Conservation (phyloP, 2,888 invertebrate genomes). For the Andrena chrysosceles region DNA sequence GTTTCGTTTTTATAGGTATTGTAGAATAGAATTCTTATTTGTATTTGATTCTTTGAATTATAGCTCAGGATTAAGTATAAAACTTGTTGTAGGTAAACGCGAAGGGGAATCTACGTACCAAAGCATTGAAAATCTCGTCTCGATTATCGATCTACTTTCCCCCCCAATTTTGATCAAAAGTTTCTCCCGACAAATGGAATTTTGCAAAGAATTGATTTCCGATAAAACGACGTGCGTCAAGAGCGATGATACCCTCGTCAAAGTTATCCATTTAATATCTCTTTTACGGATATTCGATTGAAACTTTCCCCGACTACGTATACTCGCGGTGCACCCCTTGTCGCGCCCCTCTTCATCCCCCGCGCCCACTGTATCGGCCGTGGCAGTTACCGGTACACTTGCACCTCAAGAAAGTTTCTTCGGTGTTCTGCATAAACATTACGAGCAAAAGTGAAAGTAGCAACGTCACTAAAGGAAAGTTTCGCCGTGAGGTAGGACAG, state of each 20-base stretch:
- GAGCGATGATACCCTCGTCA: conserved; percentile 37
- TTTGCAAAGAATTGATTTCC: conserved; percentile 24
- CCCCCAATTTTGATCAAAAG: neutral
- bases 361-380: conserved; percentile 57
- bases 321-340: conserved; percentile 40
- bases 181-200: neutral
- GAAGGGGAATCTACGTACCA: no score
- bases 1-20: no score
- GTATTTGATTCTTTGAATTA: no score
- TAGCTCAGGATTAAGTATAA: no score
- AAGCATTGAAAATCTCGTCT: neutral
- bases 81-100: no score
- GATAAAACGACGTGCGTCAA: conserved; percentile 14
- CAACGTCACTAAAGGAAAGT: conserved; percentile 74
- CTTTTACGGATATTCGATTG: conserved; percentile 69
- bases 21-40: no score
- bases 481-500: conserved; percentile 69
- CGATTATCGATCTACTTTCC: neutral
- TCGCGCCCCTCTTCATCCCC: conserved; percentile 32
- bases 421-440: conserved; percentile 83
- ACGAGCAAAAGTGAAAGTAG: conserved; percentile 83
- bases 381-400: conserved; percentile 67
- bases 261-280: conserved; percentile 72
- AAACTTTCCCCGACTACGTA: conserved; percentile 65
- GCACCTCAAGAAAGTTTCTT: conserved; percentile 81